Evolutionary conservation across 2,797 vertebrate genomes (phyloP), one percentile per base, ranked within the genome.

Genomic region (Diplodus puntazzo): DNA sequence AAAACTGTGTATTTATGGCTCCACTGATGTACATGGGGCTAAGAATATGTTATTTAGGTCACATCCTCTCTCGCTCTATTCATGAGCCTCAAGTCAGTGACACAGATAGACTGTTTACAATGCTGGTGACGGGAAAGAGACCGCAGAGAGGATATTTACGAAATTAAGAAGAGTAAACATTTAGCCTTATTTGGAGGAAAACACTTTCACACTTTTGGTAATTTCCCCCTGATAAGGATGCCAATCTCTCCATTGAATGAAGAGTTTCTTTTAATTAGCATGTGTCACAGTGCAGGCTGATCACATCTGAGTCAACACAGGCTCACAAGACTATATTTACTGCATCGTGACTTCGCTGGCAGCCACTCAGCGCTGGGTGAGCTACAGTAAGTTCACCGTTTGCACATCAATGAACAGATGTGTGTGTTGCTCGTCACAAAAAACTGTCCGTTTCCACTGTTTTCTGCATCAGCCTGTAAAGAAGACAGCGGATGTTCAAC

Each of bases 21-120:
- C 8, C 11, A 1, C 20, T 65, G 65, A 62, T 82, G 65, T 46
- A 57, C 23, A 69, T 0, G 20, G 27, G 62, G 54, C 55, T 77
- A 66, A 77, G 81, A 83, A 75, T 54, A 52, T 63, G 83, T 75
- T 83, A 86, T 84, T 85, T 87, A 82, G 82, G 86, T 88, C 84
- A 85, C 70, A 82, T 73, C 70, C 43, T 73, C 23, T 21, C 27
- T 39, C 3, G 25, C 75, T 76, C 46, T 64, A 61, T 79, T 84
- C 76, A 75, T n/a, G 34, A 59, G 61, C 80, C 77, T 82, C 1
- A 27, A 69, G 73, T 84, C 17, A 63, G 59, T 21, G 77, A 69
- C 72, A 67, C 69, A 69, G 61, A 77, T 53, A 64, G 54, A 52
- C 23, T 66, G 80, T 77, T 85, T 77, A 79, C 62, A 65, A 52